phyloP scores from a whole-genome alignment of 2,888 invertebrate species.

The Mythimna vitellina region DNA sequence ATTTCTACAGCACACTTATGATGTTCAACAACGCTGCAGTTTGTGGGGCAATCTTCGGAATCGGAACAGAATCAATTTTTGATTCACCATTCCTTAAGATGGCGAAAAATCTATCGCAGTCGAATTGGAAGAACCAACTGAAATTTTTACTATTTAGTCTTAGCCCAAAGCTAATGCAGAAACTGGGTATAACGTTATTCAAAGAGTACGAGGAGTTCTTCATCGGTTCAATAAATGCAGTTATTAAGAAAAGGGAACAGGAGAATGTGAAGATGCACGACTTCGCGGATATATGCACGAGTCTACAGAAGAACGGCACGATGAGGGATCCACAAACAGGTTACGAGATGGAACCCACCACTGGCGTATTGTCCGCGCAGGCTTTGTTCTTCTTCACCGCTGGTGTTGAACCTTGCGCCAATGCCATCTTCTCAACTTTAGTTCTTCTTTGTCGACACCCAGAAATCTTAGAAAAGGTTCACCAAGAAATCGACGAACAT shows the following conservation, averaged over 20 bases:
- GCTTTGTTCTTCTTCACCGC: slow-evolving; percentile 68
- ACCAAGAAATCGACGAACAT: slow-evolving; percentile 50
- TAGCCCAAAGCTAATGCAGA: slow-evolving; percentile 57
- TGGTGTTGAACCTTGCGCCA: slow-evolving; percentile 77
- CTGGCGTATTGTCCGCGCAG: slow-evolving; percentile 63
- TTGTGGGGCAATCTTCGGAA: slow-evolving; percentile 78
- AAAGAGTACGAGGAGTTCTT: slow-evolving; percentile 76
- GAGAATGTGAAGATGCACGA: slow-evolving; percentile 74
- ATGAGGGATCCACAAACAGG: slow-evolving; percentile 72
- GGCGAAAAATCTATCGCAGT: slow-evolving; percentile 60
- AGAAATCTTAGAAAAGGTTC: slow-evolving; percentile 68
- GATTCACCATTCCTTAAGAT: slow-evolving; percentile 75
- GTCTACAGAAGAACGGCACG: slow-evolving; percentile 72
- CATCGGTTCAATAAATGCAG: slow-evolving; percentile 73
- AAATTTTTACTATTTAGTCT: slow-evolving; percentile 61
- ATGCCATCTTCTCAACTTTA: slow-evolving; percentile 66
- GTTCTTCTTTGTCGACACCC: slow-evolving; percentile 74
- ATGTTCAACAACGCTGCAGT: slow-evolving; percentile 73
- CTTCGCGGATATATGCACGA: slow-evolving; percentile 76
- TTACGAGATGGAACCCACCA: slow-evolving; percentile 74
- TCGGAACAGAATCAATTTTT: slow-evolving; percentile 75
- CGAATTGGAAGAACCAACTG: slow-evolving; percentile 45
- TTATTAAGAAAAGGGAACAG: slow-evolving; percentile 70
- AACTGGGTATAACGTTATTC: slow-evolving; percentile 70
- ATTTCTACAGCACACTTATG: slow-evolving; percentile 56